A percentile compares a stretch with the other conserved stretches of the same genome.
These are phyloP conservation scores for Drosophila dunni DNA, from an alignment of 1,140 invertebrate species.

Conservation along the genomic window DNA sequence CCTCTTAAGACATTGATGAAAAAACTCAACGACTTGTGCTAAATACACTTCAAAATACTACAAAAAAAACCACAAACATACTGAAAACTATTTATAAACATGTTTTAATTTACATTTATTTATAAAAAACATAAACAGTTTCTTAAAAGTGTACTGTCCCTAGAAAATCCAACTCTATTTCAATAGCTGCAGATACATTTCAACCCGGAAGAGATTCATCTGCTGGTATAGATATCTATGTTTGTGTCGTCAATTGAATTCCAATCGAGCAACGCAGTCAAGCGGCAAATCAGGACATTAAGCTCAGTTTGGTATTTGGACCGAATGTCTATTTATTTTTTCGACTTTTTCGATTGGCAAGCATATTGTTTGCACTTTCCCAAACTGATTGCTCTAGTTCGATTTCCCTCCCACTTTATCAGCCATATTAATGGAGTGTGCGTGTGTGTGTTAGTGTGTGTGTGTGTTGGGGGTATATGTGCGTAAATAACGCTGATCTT, in stretches of 20 bases:
- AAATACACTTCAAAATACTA: too few relatives aligned
- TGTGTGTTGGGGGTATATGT: slow-evolving; percentile 22
- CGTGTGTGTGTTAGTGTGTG: neutral
- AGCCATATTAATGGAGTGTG: neutral
- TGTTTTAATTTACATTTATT: too few relatives aligned
- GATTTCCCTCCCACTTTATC: slow-evolving; percentile 2
- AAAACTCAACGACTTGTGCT: too few relatives aligned
- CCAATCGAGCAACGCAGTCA: slow-evolving; percentile 24
- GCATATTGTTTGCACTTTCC: slow-evolving; percentile 36
- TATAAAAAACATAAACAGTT: too few relatives aligned
- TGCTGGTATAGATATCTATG: neutral
- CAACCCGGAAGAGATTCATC: neutral
- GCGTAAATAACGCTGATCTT: slow-evolving; percentile 59
- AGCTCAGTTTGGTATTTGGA: slow-evolving; percentile 25
- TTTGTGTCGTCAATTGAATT: slow-evolving; percentile 20
- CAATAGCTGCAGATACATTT: neutral
- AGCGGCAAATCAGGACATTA: slow-evolving; percentile 34
- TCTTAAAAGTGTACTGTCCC: too few relatives aligned
- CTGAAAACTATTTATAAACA: too few relatives aligned
- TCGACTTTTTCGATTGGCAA: slow-evolving; percentile 16
- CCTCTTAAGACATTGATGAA: neutral
- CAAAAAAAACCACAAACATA: too few relatives aligned
- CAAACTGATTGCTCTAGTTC: slow-evolving; percentile 33
- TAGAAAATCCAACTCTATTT: neutral
- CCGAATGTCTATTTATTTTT: slow-evolving; percentile 1